These are phyloP conservation scores for Chloromyia formosa DNA, from an alignment of 2,888 invertebrate genomes.

Conservation along the genomic window DNA sequence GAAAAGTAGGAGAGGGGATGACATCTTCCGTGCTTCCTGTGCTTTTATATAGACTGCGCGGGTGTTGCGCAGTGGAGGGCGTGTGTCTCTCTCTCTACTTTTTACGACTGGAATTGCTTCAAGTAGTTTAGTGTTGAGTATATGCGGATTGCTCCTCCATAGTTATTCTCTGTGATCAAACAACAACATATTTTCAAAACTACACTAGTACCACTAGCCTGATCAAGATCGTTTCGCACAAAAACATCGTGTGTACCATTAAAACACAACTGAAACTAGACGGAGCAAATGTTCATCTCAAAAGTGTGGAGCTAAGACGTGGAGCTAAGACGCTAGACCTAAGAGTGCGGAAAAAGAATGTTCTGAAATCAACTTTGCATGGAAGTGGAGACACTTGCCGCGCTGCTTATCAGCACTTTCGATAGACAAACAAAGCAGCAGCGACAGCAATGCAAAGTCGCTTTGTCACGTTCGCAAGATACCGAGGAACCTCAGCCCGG, in stretches of 20 bases:
- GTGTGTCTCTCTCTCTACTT: too few relatives aligned
- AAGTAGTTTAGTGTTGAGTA: too few relatives aligned
- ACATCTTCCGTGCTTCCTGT: too few relatives aligned
- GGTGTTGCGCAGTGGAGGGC: too few relatives aligned
- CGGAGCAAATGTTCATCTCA: not conserved
- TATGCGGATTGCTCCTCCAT: too few relatives aligned
- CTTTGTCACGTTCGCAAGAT: constrained; percentile 25
- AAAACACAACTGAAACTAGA: not conserved
- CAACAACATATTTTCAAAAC: too few relatives aligned
- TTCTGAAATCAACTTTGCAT: not conserved
- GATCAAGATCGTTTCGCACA: not conserved
- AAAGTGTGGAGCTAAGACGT: too few relatives aligned
- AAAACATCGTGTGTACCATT: not conserved
- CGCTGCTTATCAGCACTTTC: constrained; percentile 10
- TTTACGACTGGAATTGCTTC: too few relatives aligned
- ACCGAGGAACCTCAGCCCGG: not conserved
- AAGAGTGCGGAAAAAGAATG: not conserved
- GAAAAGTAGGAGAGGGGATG: too few relatives aligned
- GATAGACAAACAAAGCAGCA: not conserved
- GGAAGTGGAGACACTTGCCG: not conserved
- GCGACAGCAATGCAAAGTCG: constrained; percentile 4
- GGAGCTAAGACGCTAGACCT: not conserved
- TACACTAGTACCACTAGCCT: too few relatives aligned
- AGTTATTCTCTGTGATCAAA: too few relatives aligned
- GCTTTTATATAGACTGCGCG: too few relatives aligned